Conservation (phyloP, 2,797 vertebrate genomes). For the Melopsittacus undulatus region DNA sequence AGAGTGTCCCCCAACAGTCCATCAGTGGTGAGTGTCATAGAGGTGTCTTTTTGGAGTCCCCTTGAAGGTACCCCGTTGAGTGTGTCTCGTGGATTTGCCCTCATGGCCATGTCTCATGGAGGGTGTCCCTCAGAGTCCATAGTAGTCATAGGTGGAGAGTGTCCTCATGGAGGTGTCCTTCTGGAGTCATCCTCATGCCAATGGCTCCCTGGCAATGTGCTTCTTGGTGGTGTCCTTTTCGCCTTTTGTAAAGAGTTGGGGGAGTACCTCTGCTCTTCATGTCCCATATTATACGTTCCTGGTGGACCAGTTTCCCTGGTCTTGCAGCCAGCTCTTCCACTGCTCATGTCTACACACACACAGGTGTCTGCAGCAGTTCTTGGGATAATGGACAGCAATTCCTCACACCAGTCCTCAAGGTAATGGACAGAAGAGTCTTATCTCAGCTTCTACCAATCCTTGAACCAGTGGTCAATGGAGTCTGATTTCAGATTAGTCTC, state of each 20-base stretch:
- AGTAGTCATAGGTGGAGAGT: not conserved
- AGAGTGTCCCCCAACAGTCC: not conserved
- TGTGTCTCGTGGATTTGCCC: not conserved
- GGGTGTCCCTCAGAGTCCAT: not conserved
- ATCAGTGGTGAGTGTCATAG: not conserved
- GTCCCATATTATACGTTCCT: not conserved
- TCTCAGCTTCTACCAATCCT: not conserved
- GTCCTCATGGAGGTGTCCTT: not conserved
- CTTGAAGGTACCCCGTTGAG: not conserved
- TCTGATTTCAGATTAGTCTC: not conserved
- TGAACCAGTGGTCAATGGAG: not conserved
- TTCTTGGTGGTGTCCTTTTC: not conserved
- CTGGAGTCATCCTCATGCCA: not conserved
- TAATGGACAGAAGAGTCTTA: not conserved
- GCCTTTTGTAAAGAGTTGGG: not conserved
- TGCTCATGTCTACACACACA: not conserved
- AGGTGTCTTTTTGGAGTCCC: not conserved
- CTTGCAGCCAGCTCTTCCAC: not conserved
- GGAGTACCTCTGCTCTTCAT: not conserved
- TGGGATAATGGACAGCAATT: not conserved
- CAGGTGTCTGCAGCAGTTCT: not conserved
- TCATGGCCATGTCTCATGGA: not conserved
- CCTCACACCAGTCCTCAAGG: not conserved
- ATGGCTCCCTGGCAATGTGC: not conserved
- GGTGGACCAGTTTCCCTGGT: not conserved